Percentiles rank a stretch among this genome's conserved stretches.
These are phyloP conservation scores for Philopotamus ludificatus DNA, from an alignment of 1,140 invertebrate species.

Conservation along the genomic window DNA sequence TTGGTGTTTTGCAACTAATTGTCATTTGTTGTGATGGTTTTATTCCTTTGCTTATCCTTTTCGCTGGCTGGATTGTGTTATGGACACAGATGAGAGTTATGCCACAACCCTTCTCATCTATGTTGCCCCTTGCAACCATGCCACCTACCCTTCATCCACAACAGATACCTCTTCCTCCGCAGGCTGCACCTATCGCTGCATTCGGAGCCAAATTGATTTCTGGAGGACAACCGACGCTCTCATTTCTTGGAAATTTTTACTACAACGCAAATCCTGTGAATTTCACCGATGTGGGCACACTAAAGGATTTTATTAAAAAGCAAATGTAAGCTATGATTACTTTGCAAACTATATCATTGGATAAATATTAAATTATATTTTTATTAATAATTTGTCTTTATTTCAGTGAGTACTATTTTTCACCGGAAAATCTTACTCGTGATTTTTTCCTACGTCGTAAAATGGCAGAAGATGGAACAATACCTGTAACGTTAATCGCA, in stretches of 20 bases:
- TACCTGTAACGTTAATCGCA: slow-evolving; percentile 90
- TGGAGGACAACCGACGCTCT: slow-evolving; percentile 58
- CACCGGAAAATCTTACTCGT: slow-evolving; percentile 90
- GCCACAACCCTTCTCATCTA: slow-evolving; percentile 8
- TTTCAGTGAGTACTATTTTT: slow-evolving; percentile 98
- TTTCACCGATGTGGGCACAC: slow-evolving; percentile 55
- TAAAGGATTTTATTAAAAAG: slow-evolving; percentile 79
- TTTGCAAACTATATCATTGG: neutral
- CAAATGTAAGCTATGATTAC: slow-evolving; percentile 70
- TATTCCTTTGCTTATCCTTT: slow-evolving; percentile 7
- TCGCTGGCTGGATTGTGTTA: slow-evolving; percentile 5
- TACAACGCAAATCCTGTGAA: slow-evolving; percentile 52
- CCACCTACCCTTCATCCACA: slow-evolving; percentile 33
- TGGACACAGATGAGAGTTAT: slow-evolving; percentile 15
- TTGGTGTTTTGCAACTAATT: too few species aligned
- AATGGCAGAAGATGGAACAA: slow-evolving; percentile 92
- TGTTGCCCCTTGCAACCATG: slow-evolving; percentile 12
- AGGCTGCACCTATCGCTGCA: slow-evolving; percentile 47
- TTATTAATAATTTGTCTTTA: slow-evolving; percentile 24
- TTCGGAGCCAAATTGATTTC: slow-evolving; percentile 45
- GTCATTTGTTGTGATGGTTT: too few species aligned
- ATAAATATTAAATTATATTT: slow-evolving; percentile 1
- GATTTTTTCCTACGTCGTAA: slow-evolving; percentile 96
- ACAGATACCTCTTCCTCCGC: slow-evolving; percentile 43
- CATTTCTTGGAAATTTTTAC: slow-evolving; percentile 61